Percentiles rank a stretch among this genome's conserved stretches.
Evolutionary conservation across 1,140 invertebrate genomes (phyloP).

Genomic region (Anadara kagoshimensis): DNA sequence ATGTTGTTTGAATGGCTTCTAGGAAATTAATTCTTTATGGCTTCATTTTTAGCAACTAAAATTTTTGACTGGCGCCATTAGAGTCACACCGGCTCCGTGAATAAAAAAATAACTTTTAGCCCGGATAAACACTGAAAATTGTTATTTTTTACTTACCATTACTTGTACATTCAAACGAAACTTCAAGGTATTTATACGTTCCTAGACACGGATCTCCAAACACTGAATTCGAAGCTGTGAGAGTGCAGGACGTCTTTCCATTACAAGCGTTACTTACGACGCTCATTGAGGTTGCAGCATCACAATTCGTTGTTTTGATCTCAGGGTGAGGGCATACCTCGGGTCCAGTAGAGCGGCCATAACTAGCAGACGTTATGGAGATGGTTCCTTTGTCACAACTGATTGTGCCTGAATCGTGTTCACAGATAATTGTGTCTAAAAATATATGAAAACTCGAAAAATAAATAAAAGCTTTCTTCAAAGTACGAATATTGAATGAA

Average conservation of each 20-base stretch:
- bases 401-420: background rate
- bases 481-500: no score
- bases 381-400: slow-evolving; percentile 44
- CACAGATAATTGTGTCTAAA: no score
- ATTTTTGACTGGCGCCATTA: no score
- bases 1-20: no score
- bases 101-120: no score
- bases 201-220: slow-evolving; percentile 29
- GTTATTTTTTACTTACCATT: no score
- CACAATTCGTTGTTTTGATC: slow-evolving; percentile 17
- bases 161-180: slow-evolving; percentile 19
- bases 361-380: slow-evolving; percentile 6
- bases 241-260: slow-evolving; percentile 14
- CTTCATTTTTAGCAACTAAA: no score
- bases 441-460: no score
- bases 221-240: slow-evolving; percentile 18
- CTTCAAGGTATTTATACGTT: slow-evolving; percentile 29
- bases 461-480: no score
- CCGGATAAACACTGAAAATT: no score
- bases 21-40: no score
- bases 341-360: background rate
- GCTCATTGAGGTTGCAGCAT: background rate
- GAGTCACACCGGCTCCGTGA: no score
- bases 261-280: slow-evolving; percentile 6
- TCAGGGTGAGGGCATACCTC: background rate